Percentiles rank a stretch among this genome's conserved stretches.
Evolutionary conservation across 2,888 invertebrate species (phyloP).

Genomic region (Ectobius pallidus): DNA sequence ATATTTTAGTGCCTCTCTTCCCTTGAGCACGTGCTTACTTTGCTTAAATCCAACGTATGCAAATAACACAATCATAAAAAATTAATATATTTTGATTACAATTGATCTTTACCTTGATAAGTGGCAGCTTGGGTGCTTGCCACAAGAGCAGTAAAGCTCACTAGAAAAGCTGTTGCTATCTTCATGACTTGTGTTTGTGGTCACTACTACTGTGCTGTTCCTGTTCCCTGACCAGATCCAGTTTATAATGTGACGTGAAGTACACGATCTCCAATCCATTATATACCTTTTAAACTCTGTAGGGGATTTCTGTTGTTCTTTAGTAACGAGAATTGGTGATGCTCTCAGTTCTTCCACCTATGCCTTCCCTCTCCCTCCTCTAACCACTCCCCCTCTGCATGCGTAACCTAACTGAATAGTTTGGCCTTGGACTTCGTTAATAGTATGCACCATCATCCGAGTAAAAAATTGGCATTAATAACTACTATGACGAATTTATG

Average conservation of each 20-base stretch:
- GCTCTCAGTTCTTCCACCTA: slow-evolving; percentile 4
- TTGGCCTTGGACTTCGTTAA: background rate
- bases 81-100: background rate
- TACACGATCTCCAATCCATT: background rate
- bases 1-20: too few species aligned
- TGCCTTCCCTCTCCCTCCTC: background rate
- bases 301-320: background rate
- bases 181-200: background rate
- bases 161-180: background rate
- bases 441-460: background rate
- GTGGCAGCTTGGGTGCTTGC: background rate
- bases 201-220: background rate
- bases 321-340: background rate
- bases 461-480: background rate
- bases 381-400: background rate
- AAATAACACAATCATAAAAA: too few species aligned
- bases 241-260: background rate
- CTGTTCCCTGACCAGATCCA: background rate
- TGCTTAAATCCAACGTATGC: too few species aligned
- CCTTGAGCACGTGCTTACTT: too few species aligned
- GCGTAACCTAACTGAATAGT: background rate
- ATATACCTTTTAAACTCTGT: background rate
- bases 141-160: background rate
- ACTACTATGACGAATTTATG: too few species aligned
- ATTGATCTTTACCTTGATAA: background rate